phyloP scores from a whole-genome alignment of 2,888 invertebrate genomes.

The Tethea ocularis region DNA sequence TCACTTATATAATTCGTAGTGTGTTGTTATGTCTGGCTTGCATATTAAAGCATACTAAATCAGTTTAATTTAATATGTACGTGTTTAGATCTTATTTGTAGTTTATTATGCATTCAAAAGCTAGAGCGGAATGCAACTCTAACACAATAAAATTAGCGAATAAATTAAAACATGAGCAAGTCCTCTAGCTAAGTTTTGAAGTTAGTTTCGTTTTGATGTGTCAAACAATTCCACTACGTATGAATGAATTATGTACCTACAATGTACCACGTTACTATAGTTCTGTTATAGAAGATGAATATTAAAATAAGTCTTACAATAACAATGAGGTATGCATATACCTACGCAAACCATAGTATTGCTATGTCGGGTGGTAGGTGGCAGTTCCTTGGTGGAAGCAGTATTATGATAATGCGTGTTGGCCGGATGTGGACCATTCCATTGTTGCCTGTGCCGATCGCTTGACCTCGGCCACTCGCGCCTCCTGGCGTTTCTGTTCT shows the following conservation, averaged over 20 bases:
- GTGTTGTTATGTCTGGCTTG: neutral
- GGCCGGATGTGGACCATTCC: conserved; percentile 81
- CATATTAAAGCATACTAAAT: neutral
- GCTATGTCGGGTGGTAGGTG: conserved; percentile 2
- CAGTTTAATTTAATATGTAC: neutral
- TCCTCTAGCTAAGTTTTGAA: neutral
- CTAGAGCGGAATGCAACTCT: no score
- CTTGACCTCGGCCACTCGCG: conserved; percentile 66
- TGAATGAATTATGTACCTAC: neutral
- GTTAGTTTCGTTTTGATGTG: neutral
- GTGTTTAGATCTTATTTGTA: neutral
- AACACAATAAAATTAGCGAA: no score
- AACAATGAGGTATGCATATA: conserved; percentile 1
- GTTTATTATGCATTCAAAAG: neutral
- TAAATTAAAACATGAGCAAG: no score
- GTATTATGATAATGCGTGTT: conserved; percentile 75
- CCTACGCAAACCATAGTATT: neutral
- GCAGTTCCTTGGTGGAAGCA: conserved; percentile 70
- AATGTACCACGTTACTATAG: neutral
- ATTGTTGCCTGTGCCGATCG: conserved; percentile 70
- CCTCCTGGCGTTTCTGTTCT: conserved; percentile 43
- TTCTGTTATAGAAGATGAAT: neutral
- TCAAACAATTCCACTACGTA: neutral
- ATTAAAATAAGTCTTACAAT: neutral
- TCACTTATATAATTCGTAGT: conserved; percentile 56